These are phyloP conservation scores for Yasuhikotakia modesta DNA, from an alignment of 2,797 vertebrate species.

Conservation along the genomic window DNA sequence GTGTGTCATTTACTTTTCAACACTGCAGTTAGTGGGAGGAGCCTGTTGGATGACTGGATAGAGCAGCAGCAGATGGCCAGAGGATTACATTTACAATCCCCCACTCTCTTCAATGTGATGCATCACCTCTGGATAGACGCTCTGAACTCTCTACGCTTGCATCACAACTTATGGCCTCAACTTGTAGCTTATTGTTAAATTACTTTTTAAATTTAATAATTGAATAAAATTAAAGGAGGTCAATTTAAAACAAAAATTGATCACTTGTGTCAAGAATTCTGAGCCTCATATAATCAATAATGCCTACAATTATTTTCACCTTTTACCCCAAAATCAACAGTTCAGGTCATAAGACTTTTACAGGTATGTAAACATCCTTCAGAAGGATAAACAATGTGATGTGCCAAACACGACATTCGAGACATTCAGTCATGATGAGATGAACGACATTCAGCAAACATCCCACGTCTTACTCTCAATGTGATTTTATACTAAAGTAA, in stretches of 20 bases:
- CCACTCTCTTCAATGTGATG: slow-evolving; percentile 56
- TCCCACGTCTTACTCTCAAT: not conserved
- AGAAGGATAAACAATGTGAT: too few species aligned
- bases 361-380: not conserved
- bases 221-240: not conserved
- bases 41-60: slow-evolving; percentile 38
- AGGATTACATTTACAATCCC: slow-evolving; percentile 76
- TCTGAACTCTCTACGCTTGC: not conserved
- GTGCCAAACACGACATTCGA: too few species aligned
- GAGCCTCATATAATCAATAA: not conserved
- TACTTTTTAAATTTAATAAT: too few species aligned
- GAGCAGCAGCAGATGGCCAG: slow-evolving; percentile 75
- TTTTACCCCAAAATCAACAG: not conserved
- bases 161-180: not conserved
- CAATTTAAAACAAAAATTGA: not conserved
- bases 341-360: not conserved
- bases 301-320: not conserved
- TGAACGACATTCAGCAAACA: not conserved
- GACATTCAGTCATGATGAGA: too few species aligned
- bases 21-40: slow-evolving; percentile 51
- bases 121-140: slow-evolving; percentile 37
- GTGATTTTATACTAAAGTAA: slow-evolving; percentile 9
- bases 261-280: not conserved
- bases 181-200: too few species aligned
- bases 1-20: slow-evolving; percentile 50